Base-by-base conservation (phyloP, 1,140 invertebrate genomes). In the Adelges cooleyi region DNA sequence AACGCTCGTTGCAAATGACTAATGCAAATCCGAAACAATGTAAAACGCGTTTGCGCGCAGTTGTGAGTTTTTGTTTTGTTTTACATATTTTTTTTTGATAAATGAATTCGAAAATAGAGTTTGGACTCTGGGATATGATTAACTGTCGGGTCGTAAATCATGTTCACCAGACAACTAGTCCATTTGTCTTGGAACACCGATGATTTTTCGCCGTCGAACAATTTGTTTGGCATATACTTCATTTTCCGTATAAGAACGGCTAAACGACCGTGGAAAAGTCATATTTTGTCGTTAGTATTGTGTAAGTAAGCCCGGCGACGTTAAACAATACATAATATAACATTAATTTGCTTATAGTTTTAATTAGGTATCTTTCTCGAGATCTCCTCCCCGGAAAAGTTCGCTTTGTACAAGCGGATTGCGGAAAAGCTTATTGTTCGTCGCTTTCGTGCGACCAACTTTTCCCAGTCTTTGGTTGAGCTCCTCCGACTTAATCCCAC, bases 361-460 rank as follows among this genome's bases (percentile, higher is more conserved):
- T n/a, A n/a, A n/a, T n/a, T n/a, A n/a, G n/a, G n/a, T n/a, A n/a
- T n/a, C n/a, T n/a, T n/a, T n/a, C n/a, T 54, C 15, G 53, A 59
- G 44, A 40, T 59, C 44, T 59, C 38, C 38, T 25, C 36, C 53
- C n/a, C 36, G 36, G 18, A 59, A n/a, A 40, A 42, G 25, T 59
- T 23, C 33, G 53, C 36, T 59, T 59, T 13, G 9, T n/a, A n/a
- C 53, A 10, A 42, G 44, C 38, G 20, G 23, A 42, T 44, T 59
- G 25, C 38, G 53, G 53, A 44, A 59, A 59, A 59, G 53, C 53
- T 44, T 59, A 59, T 59, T 59, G 44, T 59, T 59, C 44, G 36
- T 27, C 53, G 40, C 33, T 59, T 44, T 18, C 22, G 9, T 9
- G n/a, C n/a, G n/a, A n/a, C 38, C 27, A 59, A 59, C 52, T 40